Evolutionary conservation across 2,797 vertebrate species (phyloP), one percentile per base, ranked within the genome.

Genomic region (Muraenolepis orangiensis): DNA sequence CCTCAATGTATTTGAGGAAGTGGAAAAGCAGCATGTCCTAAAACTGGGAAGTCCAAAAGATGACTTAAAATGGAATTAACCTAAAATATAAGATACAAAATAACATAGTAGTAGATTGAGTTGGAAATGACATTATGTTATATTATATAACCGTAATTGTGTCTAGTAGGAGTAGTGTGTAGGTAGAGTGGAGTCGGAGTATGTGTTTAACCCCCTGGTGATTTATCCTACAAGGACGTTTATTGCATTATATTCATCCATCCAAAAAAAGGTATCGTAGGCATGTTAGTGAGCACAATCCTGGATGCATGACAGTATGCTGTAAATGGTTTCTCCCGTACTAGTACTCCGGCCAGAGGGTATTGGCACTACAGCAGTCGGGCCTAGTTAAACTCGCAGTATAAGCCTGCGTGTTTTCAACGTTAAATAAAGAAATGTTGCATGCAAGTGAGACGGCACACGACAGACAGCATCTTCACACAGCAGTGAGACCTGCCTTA

Each of bases 1-100:
- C n/a, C n/a, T n/a, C n/a, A n/a, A n/a, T n/a, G n/a, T n/a, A n/a
- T 86, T 84, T 89, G 68, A 85, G 90, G 92, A 93, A 93, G 88
- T 93, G 90, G 86, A 91, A 90, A 87, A 87, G 23, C 69, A 78
- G 71, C 78, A 84, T 80, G 77, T 72, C 80, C 85, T 77, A 90
- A 92, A 87, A 86, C 77, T 81, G 72, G 84, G 84, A 89, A 89
- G 87, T 91, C 51, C 73, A 78, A 72, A 67, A 70, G 64, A 66
- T 75, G 61, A 77, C 51, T n/a, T n/a, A n/a, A n/a, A 78, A 64
- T 73, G 36, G 75, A 77, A 75, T 69, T 72, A 82, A 83, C 82
- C 0, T 23, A 7, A 36, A n/a, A 6, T 7, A 20, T 29, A 46
- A 84, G 11, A 42, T 69, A 70, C 2, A 70, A 34, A 70, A 23